Base-by-base conservation (phyloP, 2,888 invertebrate genomes). In the Marasmarcha lunaedactyla region DNA sequence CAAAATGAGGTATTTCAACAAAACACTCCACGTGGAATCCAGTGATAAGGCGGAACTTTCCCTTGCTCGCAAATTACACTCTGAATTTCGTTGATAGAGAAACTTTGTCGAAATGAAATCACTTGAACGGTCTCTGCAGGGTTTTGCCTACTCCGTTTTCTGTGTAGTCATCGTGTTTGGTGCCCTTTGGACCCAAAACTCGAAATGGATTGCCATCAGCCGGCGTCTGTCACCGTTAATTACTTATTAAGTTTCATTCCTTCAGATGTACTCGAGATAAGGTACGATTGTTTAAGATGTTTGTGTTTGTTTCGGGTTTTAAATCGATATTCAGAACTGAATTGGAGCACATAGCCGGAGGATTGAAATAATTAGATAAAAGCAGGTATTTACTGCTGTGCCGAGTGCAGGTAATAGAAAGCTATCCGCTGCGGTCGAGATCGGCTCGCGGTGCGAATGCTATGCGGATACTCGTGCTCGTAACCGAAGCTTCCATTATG, bases 21-120 rank as follows among this genome's bases (percentile, higher is more conserved):
- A 73, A 79, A 74, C 69, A 76, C 68, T 72, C 74, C 71, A 77
- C 76, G 77, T 78, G 78, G 70, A 79, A 74, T 77, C 69, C 65
- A 55, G 66, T 74, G 79, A 79, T 81, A 81, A 79, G 73, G 62
- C 63, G 53, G 66, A 79, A 79, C 67, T 81, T 77, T 71, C 64
- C 61, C 71, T 61, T 63, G 62, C 67, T 76, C 68, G 63, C 72
- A 77, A 81, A 81, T 81, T 78, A 78, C 70, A 65, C 68, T 63
- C 70, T 62, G 72, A 76, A 72, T 74, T 77, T 68, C 63, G 64
- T 69, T 72, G 72, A 77, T 78, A 76, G 71, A 72, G 67, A 72
- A 79, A 76, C 70, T 78, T 77, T 68, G 63, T 63, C 69, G 55
- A 66, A 72, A 77, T 71, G 68, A 72, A 76, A 76, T 76, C 66